Base-by-base conservation (phyloP, 2,888 invertebrate genomes). In the Teleiodes luculella region DNA sequence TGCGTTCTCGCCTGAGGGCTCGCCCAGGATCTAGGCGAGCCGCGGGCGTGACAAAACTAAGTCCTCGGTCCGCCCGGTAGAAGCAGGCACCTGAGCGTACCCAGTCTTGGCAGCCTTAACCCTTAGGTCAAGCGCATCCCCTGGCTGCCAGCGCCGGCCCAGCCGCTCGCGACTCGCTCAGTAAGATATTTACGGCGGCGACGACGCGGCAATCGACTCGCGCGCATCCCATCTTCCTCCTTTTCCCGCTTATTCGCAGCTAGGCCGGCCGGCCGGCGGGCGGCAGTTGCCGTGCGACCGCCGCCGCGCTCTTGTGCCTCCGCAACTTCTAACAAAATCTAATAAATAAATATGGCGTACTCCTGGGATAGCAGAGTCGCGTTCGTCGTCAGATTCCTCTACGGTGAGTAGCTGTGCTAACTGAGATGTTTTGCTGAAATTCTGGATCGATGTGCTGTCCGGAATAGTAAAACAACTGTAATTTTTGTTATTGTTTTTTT, bases 301-400 rank as follows among this genome's bases (percentile, higher is more conserved):
- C 71, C 74, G 76, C 72, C 70, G 72, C 72, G 76, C 68, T 59
- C 57, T 60, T 62, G 18, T 59, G 61, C 61, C 58, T 59, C 57
- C 39, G 31, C 53, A 47, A 54, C 48, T 33, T 30, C 39, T 45
- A 35, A 49, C 24, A 52, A 45, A 47, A 20, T 52, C 18, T 50
- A 39, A 28, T 43, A 48, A 52, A 35, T 54, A 55, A 56, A 28
- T 50, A 95, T 95, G 95, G 94, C 95, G 56, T 95, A 95, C 86
- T 92, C 93, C 74, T 96, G 95, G 95, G 94, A 95, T 76, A 95
- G 94, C 84, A 92, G 96, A 77, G 95, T 96, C 62, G 93, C 92
- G 74, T 96, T 95, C 82, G 93, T 95, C 75, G 95, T 95, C 66
- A 92, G 93, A 78, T 94, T 94, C 83, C 92, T 95, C 70, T 96